Conservation (phyloP, 2,797 vertebrate genomes). For the Gymnocypris eckloni region DNA sequence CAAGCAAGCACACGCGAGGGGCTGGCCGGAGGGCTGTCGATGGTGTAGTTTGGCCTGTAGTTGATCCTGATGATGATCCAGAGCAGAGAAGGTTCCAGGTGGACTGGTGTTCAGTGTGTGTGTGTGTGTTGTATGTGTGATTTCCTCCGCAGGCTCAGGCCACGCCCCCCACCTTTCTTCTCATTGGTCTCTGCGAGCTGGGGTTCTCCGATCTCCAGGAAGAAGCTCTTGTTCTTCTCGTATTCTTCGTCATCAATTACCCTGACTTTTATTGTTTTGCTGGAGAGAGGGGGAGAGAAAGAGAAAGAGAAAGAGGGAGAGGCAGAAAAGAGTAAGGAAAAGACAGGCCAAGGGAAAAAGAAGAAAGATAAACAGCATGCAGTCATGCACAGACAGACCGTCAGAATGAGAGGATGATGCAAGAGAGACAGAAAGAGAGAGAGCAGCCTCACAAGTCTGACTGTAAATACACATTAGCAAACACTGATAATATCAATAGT, state of each 20-base stretch:
- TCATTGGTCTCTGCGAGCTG: constrained; percentile 95
- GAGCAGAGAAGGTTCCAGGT: constrained; percentile 38
- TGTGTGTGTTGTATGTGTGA: constrained; percentile 25
- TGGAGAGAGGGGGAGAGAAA: constrained; percentile 80
- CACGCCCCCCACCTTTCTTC: constrained; percentile 93
- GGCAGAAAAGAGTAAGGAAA: constrained; percentile 79
- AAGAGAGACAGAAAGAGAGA: constrained; percentile 19
- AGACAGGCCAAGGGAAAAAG: constrained; percentile 62
- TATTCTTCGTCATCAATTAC: constrained; percentile 99
- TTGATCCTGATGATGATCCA: constrained; percentile 55
- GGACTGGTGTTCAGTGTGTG: constrained; percentile 40
- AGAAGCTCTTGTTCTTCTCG: constrained; percentile 99
- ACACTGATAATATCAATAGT: not conserved
- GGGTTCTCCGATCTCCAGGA: constrained; percentile 96
- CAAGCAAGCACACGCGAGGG: constrained; percentile 45
- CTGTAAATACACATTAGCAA: constrained; percentile 1
- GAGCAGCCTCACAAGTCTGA: constrained; percentile 41
- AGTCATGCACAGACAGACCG: constrained; percentile 45
- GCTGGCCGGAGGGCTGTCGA: constrained; percentile 64
- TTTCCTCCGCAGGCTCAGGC: constrained; percentile 29
- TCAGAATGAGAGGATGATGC: constrained; percentile 3
- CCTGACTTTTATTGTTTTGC: constrained; percentile 98
- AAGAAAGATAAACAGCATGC: constrained; percentile 56
- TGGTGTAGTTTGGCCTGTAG: constrained; percentile 68
- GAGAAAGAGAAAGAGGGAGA: constrained; percentile 70